phyloP scores from a whole-genome alignment of 2,888 invertebrate species.

The Toxonevra muliebris region DNA sequence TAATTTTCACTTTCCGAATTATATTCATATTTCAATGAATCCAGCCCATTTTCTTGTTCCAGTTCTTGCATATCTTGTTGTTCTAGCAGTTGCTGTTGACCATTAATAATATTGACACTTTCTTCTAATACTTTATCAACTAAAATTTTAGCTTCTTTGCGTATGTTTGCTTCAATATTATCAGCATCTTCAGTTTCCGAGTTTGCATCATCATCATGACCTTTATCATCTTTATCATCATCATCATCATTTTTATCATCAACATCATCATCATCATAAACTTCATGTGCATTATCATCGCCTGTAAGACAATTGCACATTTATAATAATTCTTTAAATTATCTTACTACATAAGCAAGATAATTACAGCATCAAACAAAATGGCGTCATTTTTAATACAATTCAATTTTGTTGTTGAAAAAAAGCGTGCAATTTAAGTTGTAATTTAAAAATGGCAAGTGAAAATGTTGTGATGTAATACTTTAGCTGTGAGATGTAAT shows the following conservation, averaged over 20 bases:
- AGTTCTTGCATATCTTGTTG: conserved; percentile 42
- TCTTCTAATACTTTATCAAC: conserved; percentile 64
- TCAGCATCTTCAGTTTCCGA: conserved; percentile 36
- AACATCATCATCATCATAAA: conserved; percentile 47
- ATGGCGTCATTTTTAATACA: neutral
- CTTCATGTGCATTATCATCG: conserved; percentile 36
- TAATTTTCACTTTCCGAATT: conserved; percentile 64
- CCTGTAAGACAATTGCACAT: conserved; percentile 46
- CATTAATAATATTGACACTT: conserved; percentile 59
- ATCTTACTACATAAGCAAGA: conserved; percentile 27
- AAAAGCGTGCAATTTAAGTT: conserved; percentile 34
- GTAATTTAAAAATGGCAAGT: conserved; percentile 30
- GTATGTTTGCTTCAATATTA: conserved; percentile 40
- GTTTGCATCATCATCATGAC: conserved; percentile 42
- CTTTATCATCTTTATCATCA: conserved; percentile 39
- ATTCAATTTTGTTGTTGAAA: conserved; percentile 11
- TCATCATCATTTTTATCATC: conserved; percentile 42
- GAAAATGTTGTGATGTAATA: conserved; percentile 26
- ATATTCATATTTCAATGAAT: conserved; percentile 48
- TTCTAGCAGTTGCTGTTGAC: conserved; percentile 46
- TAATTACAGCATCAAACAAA: conserved; percentile 23
- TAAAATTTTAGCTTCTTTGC: conserved; percentile 62
- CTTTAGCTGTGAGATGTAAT: conserved; percentile 17
- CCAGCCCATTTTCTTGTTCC: conserved; percentile 45
- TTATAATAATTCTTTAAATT: conserved; percentile 27